phyloP scores from a whole-genome alignment of 2,113 vertebrate species.

The Eolophus roseicapilla region DNA sequence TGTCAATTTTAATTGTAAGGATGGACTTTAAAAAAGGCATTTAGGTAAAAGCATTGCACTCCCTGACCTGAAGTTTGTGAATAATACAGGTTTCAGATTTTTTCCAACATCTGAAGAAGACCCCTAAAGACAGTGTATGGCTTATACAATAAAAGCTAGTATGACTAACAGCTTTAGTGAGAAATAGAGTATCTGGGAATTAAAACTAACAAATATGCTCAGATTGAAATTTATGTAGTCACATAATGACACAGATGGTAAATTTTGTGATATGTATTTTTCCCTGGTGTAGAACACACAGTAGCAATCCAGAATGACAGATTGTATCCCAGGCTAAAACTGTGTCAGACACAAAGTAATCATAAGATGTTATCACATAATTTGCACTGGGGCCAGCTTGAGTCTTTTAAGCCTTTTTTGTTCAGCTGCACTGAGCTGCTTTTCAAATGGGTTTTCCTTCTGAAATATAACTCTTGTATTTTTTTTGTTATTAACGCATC shows the following conservation, averaged over 20 bases:
- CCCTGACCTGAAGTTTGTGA: neutral
- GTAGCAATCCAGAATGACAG: constrained; percentile 43
- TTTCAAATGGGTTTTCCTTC: neutral
- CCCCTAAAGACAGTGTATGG: neutral
- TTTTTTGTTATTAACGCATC: neutral
- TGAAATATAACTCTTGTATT: neutral
- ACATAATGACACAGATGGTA: constrained; percentile 69
- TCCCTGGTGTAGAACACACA: constrained; percentile 60
- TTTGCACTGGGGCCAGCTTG: constrained; percentile 38
- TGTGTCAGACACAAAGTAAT: constrained; percentile 49
- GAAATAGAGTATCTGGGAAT: neutral
- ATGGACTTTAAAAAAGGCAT: neutral
- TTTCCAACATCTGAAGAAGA: neutral
- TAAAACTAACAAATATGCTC: constrained; percentile 62
- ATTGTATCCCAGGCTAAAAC: constrained; percentile 61
- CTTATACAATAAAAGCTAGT: neutral
- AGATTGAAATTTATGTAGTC: constrained; percentile 47
- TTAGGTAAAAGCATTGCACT: neutral
- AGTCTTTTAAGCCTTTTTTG: neutral
- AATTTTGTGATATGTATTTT: constrained; percentile 68
- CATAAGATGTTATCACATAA: constrained; percentile 48
- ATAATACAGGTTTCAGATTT: neutral
- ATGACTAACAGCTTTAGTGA: neutral
- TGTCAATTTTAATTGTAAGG: constrained; percentile 12
- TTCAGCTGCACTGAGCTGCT: neutral